These are phyloP conservation scores for Diachrysia chrysitis DNA, from an alignment of 2,888 invertebrate genomes.

Conservation along the genomic window DNA sequence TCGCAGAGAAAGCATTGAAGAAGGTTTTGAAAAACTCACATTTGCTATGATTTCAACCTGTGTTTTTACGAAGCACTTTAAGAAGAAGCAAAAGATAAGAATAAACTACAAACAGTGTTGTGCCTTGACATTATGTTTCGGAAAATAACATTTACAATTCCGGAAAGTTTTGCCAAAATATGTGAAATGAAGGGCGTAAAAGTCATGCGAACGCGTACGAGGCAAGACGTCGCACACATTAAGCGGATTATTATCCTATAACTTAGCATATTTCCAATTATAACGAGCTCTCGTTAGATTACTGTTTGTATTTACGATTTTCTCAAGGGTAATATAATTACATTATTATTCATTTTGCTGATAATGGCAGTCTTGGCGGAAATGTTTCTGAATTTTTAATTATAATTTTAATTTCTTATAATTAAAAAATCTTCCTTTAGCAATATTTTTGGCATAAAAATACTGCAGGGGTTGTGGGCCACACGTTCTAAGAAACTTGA, in stretches of 20 bases:
- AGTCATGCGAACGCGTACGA: conserved; percentile 20
- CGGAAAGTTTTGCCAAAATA: conserved; percentile 3
- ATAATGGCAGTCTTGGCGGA: conserved; percentile 21
- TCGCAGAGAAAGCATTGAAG: too few species aligned
- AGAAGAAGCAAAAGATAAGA: too few species aligned
- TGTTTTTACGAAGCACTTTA: too few species aligned
- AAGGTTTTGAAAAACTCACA: too few species aligned
- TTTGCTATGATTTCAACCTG: too few species aligned
- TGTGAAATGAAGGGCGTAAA: conserved; percentile 27
- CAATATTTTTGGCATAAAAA: too few species aligned
- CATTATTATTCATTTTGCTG: conserved; percentile 33
- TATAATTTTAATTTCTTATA: conserved; percentile 63
- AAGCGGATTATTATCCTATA: conserved; percentile 62
- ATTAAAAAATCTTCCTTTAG: conserved; percentile 36
- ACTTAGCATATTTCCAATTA: conserved; percentile 64
- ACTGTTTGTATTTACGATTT: conserved; percentile 44
- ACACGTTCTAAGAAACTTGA: too few species aligned
- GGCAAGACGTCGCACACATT: conserved; percentile 62
- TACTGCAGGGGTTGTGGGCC: too few species aligned
- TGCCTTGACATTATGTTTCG: not conserved
- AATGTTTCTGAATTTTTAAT: conserved; percentile 58
- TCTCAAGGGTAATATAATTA: conserved; percentile 33
- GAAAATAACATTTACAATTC: conserved; percentile 1
- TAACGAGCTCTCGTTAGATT: conserved; percentile 48
- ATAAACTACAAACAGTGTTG: not conserved